A percentile compares a stretch with the other conserved stretches of the same genome.
phyloP scores from a whole-genome alignment of 2,797 vertebrate species.

The Parauchenoglanis ngamensis region DNA sequence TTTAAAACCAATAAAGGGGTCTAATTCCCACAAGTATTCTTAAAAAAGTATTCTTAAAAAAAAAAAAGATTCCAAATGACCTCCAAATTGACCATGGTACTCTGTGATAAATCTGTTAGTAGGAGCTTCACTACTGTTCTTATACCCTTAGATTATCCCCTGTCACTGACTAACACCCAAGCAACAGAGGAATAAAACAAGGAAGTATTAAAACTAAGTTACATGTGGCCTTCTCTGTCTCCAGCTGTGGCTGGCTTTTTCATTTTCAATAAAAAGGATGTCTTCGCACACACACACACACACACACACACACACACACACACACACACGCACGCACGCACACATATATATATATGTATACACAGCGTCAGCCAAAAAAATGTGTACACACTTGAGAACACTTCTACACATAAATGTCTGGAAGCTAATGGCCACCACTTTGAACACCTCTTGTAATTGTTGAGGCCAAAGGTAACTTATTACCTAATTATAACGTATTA shows the following conservation, averaged over 20 bases:
- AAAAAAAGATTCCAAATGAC: slow-evolving; percentile 13
- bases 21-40: not conserved
- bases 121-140: not conserved
- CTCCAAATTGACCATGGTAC: not conserved
- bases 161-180: not conserved
- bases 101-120: slow-evolving; percentile 10
- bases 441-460: too few species aligned
- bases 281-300: not conserved
- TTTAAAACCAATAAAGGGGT: not conserved
- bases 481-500: too few species aligned
- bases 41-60: too few species aligned
- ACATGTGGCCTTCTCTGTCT: not conserved
- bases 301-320: too few species aligned
- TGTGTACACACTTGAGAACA: too few species aligned
- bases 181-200: slow-evolving; percentile 6
- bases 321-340: too few species aligned
- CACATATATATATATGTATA: too few species aligned
- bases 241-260: not conserved
- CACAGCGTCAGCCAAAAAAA: too few species aligned
- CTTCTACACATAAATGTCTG: too few species aligned
- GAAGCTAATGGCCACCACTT: too few species aligned
- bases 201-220: not conserved
- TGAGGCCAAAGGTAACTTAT: too few species aligned
- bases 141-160: slow-evolving; percentile 7
- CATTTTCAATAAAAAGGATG: not conserved